phyloP scores from a whole-genome alignment of 2,888 invertebrate species.

The Plagodis dolabraria region DNA sequence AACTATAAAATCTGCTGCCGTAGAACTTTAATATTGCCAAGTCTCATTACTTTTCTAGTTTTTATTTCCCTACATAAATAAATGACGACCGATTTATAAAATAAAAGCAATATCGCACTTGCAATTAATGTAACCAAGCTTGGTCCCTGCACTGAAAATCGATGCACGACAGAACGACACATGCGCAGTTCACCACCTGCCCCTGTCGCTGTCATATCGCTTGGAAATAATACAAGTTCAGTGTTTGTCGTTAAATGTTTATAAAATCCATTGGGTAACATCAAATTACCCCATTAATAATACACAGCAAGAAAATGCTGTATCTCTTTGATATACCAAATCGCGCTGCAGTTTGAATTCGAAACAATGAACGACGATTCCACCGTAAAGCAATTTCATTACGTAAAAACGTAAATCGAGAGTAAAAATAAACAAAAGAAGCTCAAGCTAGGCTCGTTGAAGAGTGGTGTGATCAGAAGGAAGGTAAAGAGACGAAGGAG shows the following conservation, averaged over 20 bases:
- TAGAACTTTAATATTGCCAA: too few species aligned
- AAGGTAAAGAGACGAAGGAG: conserved; percentile 7
- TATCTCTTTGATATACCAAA: not conserved
- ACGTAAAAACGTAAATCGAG: conserved; percentile 16
- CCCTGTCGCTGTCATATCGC: not conserved
- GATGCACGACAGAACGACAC: conserved; percentile 12
- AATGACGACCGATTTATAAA: too few species aligned
- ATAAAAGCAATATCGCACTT: too few species aligned
- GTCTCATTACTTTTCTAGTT: too few species aligned
- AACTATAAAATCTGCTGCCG: too few species aligned
- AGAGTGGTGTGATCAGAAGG: not conserved
- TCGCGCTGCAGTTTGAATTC: not conserved
- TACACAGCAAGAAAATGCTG: too few species aligned
- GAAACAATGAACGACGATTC: conserved; percentile 8
- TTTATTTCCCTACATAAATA: too few species aligned
- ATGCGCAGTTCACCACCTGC: conserved; percentile 11
- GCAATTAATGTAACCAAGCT: not conserved
- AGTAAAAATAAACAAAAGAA: conserved; percentile 10
- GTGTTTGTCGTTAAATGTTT: not conserved
- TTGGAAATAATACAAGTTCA: not conserved
- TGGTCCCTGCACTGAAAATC: conserved; percentile 25
- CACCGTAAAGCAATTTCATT: conserved; percentile 9
- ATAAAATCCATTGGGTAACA: not conserved
- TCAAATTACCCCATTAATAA: not conserved
- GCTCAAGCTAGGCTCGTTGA: not conserved